A percentile compares a stretch with the other conserved stretches of the same genome.
These are phyloP conservation scores for Molothrus ater DNA, from an alignment of 2,797 vertebrate species.

Conservation along the genomic window DNA sequence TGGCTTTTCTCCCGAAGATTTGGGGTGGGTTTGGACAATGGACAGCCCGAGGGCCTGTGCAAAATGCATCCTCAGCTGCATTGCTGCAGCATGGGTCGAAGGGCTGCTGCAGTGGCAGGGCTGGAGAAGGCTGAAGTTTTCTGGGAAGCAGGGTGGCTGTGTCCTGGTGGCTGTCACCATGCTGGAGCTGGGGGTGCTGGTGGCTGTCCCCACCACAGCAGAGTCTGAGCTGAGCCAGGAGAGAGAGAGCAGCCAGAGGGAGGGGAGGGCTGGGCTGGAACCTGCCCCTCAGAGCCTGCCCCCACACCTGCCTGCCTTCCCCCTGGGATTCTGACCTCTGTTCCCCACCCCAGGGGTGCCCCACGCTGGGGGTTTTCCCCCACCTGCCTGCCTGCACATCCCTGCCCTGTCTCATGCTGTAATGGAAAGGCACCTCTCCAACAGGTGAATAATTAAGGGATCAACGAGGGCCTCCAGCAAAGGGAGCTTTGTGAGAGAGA, in stretches of 20 bases:
- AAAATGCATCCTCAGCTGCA: neutral
- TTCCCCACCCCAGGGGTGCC: neutral
- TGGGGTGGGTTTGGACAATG: neutral
- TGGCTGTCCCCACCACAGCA: neutral
- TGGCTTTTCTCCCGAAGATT: neutral
- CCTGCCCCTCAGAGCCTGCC: neutral
- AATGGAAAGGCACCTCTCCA: conserved; percentile 58
- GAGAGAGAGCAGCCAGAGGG: neutral
- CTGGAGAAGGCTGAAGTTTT: neutral
- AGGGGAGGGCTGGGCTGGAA: neutral
- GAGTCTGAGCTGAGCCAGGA: neutral
- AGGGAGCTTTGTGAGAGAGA: conserved; percentile 53
- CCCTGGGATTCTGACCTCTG: neutral
- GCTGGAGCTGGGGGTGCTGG: neutral
- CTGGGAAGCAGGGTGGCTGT: neutral
- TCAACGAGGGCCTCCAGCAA: conserved; percentile 24
- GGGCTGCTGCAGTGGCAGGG: neutral
- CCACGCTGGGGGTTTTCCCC: accelerated
- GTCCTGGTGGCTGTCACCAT: neutral
- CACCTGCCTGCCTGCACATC: neutral
- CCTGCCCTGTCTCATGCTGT: neutral
- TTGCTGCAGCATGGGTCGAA: neutral
- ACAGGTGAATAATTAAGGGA: conserved; percentile 68
- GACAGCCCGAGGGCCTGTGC: neutral
- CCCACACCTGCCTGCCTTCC: neutral